Evolutionary conservation across 2,888 invertebrate genomes (phyloP).

Genomic region (Pyrrhosoma nymphula): DNA sequence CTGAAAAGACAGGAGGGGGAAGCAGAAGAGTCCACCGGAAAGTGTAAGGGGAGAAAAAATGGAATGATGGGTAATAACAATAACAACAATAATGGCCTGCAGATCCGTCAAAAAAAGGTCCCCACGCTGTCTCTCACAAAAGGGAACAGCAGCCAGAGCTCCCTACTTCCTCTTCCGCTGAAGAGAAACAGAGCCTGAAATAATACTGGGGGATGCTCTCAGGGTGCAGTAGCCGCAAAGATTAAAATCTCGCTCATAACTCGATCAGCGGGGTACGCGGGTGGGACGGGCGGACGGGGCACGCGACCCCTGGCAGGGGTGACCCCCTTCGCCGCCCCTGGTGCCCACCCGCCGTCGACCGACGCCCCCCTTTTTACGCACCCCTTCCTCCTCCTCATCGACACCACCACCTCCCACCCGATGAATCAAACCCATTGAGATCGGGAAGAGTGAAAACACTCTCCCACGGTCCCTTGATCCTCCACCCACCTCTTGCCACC

Average conservation of each 20-base stretch:
- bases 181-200: constrained; percentile 11
- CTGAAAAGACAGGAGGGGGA: background rate
- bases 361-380: background rate
- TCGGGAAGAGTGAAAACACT: background rate
- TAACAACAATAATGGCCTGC: background rate
- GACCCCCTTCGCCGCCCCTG: background rate
- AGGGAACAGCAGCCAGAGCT: too few relatives aligned
- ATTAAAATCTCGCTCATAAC: constrained; percentile 64
- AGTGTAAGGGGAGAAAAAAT: background rate
- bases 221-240: background rate
- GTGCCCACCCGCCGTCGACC: background rate
- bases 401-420: background rate
- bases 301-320: background rate
- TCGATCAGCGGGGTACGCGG: constrained; percentile 47
- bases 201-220: background rate
- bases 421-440: background rate
- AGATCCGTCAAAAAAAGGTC: background rate
- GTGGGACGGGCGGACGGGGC: background rate
- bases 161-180: background rate
- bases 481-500: background rate
- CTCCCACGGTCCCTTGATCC: constrained; percentile 46
- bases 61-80: background rate
- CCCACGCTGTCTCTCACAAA: background rate
- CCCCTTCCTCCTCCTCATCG: too few relatives aligned
- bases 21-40: background rate